Evolutionary conservation across 2,797 vertebrate species (phyloP), one percentile per base, ranked within the genome.

Genomic region (Hypotaenidia okinawae): DNA sequence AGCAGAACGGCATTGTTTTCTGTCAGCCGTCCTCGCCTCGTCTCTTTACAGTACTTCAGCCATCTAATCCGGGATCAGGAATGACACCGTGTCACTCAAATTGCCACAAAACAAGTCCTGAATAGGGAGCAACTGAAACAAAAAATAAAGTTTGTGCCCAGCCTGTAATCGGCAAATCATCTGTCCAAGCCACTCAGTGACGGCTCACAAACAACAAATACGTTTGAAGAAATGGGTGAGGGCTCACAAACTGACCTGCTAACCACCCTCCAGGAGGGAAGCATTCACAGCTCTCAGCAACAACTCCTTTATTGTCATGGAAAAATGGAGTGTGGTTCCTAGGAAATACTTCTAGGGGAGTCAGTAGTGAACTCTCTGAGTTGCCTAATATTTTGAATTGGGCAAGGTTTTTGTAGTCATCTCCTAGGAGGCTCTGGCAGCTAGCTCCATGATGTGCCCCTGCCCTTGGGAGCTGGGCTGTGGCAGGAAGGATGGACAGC

Each of bases 41-140:
- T 75, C 80, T 91, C 77, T 96, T 94, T 81, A 89, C 93, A 96
- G 83, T 68, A 83, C 72, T 90, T 93, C 83, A 89, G 55, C 68
- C 88, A 86, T 70, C 67, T 93, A 93, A 96, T 87, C 67, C 8
- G 7, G 84, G 74, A 92, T 86, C 84, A 96, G 77, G 91, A 95
- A 89, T 24, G 68, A 92, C 92, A 89, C 59, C 0, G 0, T 67
- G 64, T 83, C 84, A 83, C 92, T 89, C 85, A 77, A 83, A 95
- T 89, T 85, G 75, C 72, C 75, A 85, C 55, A 87, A 74, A 89
- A 41, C n/a, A 45, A 83, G 12, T 63, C 79, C 94, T 70, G 70
- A 92, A 79, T 5, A 52, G 41, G n/a, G 77, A 87, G 19, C 3
- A 0, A 41, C 11, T 84, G 52, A 85, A 94, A 64, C 51, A 70